Conservation (phyloP, 2,113 vertebrate species). For the Callaeas wilsoni region DNA sequence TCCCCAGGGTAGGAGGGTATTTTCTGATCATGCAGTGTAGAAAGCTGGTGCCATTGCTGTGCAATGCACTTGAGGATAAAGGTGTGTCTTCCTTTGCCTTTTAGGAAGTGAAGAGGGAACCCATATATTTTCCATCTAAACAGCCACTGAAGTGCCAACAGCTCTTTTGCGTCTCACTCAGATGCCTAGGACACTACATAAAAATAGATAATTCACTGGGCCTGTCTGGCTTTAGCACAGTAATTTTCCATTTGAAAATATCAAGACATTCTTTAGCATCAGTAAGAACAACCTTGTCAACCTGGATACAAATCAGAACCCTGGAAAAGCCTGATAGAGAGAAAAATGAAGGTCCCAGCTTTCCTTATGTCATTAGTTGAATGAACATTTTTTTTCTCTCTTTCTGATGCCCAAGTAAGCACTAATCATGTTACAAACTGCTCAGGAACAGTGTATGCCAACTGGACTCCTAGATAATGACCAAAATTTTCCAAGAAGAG, state of each 20-base stretch:
- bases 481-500: neutral
- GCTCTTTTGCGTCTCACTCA: neutral
- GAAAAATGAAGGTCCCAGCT: neutral
- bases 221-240: neutral
- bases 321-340: neutral
- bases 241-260: slow-evolving; percentile 7
- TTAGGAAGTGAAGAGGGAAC: neutral
- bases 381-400: neutral
- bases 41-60: neutral
- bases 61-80: neutral
- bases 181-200: neutral
- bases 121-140: neutral
- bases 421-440: neutral
- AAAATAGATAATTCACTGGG: neutral
- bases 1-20: neutral
- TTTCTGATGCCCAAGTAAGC: neutral
- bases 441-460: neutral
- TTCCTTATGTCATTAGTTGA: neutral
- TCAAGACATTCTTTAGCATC: neutral
- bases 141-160: neutral
- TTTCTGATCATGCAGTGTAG: neutral
- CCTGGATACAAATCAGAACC: neutral
- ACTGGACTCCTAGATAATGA: neutral
- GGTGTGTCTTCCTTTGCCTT: neutral
- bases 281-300: neutral